Base-by-base conservation (phyloP, 1,140 invertebrate genomes). In the Delia radicum region DNA sequence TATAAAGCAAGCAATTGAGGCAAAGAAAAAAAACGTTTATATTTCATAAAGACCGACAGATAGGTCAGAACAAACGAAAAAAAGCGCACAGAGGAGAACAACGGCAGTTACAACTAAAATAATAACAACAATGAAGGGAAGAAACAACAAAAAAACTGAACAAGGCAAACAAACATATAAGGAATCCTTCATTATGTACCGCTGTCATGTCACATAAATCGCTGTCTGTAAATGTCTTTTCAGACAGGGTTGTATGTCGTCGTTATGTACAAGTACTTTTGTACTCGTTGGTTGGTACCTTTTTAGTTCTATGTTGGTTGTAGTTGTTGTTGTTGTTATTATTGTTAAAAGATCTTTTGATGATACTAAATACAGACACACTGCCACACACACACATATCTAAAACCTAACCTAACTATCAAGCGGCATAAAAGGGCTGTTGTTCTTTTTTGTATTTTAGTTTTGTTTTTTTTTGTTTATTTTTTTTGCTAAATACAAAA, bases 171-270 rank as follows among this genome's bases (percentile, higher is more conserved):
- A 65, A 76, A 76, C 69, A 46, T 74, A 73, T 71, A 33, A 37
- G 18, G 15, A 69, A 31, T 73, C 74, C 76, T 75, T 77, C 61
- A 75, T 75, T 74, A 72, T 77, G 72, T 75, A 73, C 76, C 76
- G 76, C 76, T 77, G 76, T 77, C 76, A 77, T 77, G 76, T 77
- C 71, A 63, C 73, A 75, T 77, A 33, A 33, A 67, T 62, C 74
- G 74, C 31, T 75, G 55, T 26, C 31, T 48, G 74, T 46, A 31
- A 62, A 65, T 31, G 74, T 33, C 55, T 13, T 42, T 27, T 21
- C 24, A 61, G 74, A 28, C 74, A 73, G 33, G 26, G 18, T 67
- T 67, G 65, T 33, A 3, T 55, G 48, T 55, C 24, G 48, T 55
- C 13, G 33, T 33, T 21, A 18, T 55, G 1, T 55, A 24, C 21